Percentiles rank a stretch among this genome's conserved stretches.
phyloP scores from a whole-genome alignment of 2,797 vertebrate genomes.

The Gallinago stenura region DNA sequence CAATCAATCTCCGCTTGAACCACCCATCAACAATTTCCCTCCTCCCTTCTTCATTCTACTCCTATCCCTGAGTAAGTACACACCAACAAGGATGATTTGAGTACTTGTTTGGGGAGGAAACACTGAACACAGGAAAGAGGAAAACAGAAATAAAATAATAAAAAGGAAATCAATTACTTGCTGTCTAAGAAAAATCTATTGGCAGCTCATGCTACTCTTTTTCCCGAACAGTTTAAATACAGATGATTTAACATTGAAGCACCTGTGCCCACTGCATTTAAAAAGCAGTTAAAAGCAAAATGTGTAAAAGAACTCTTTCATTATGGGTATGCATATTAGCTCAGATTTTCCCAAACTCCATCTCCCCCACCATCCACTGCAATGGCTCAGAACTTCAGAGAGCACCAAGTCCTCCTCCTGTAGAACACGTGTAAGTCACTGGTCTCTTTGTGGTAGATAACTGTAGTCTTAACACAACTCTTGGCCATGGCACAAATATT shows the following conservation, averaged over 20 bases:
- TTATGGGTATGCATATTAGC: neutral
- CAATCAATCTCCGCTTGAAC: neutral
- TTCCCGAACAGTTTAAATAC: neutral
- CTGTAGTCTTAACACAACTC: neutral
- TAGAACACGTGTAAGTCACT: neutral
- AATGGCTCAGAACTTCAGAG: neutral
- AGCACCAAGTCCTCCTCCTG: neutral
- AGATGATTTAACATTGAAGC: neutral
- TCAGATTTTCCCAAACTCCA: neutral
- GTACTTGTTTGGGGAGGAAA: neutral
- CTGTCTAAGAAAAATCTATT: neutral
- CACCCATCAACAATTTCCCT: neutral
- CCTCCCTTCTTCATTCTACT: neutral
- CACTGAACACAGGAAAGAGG: neutral
- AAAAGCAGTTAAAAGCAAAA: slow-evolving; percentile 4
- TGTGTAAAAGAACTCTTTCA: neutral
- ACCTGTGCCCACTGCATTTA: neutral
- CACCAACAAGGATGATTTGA: neutral
- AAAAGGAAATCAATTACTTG: neutral
- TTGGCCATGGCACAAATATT: neutral
- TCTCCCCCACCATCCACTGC: neutral
- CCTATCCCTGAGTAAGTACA: neutral
- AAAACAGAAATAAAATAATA: neutral
- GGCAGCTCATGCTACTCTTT: neutral
- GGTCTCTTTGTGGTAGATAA: neutral